These are phyloP conservation scores for Diarsia dahlii DNA, from an alignment of 2,888 invertebrate genomes.

Conservation along the genomic window DNA sequence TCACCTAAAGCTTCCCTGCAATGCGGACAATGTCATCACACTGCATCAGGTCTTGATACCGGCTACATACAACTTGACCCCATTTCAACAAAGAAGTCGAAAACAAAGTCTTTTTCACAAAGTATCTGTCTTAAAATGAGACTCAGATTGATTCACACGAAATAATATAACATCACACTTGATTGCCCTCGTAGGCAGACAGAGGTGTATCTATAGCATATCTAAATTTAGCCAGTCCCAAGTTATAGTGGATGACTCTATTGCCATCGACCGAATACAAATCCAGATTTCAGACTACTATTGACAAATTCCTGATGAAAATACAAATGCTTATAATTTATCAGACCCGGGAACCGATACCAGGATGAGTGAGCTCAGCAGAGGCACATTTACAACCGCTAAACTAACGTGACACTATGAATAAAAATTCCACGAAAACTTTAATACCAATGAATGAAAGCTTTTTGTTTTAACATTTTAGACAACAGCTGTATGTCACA, in stretches of 20 bases:
- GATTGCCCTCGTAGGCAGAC: background rate
- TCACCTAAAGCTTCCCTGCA: conserved; percentile 42
- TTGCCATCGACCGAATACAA: background rate
- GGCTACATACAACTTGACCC: conserved; percentile 46
- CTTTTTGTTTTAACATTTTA: conserved; percentile 11
- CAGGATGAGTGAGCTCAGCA: background rate
- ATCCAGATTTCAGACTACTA: background rate
- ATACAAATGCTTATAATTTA: background rate
- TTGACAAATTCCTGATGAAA: background rate
- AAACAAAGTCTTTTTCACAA: conserved; percentile 7
- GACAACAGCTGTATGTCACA: background rate
- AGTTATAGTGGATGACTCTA: background rate
- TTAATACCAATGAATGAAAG: background rate
- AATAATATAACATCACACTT: background rate
- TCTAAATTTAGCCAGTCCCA: too few species aligned
- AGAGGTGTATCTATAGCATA: background rate
- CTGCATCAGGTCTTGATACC: conserved; percentile 44
- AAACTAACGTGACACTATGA: background rate
- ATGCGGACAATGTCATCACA: conserved; percentile 59
- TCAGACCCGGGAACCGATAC: accelerated
- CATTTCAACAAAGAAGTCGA: conserved; percentile 22
- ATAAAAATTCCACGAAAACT: background rate
- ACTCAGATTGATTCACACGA: background rate
- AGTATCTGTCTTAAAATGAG: background rate
- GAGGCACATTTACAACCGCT: background rate